Percentiles rank a stretch among this genome's conserved stretches.
Conservation (phyloP, 2,888 invertebrate species). For the Acanthosepion pharaonis region DNA sequence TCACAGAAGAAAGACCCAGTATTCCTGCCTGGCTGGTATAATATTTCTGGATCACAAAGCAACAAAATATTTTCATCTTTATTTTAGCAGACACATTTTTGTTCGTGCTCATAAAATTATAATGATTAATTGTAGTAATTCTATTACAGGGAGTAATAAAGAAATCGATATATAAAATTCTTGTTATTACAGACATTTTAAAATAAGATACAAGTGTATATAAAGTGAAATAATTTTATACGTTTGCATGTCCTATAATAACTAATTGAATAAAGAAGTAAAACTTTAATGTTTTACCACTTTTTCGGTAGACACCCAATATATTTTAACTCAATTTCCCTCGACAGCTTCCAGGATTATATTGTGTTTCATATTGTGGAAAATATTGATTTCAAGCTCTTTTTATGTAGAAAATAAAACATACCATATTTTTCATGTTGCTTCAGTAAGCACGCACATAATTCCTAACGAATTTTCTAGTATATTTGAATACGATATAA, state of each 20-base stretch:
- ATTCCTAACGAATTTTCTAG: not conserved
- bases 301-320: not conserved
- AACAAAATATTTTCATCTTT: no score
- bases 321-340: not conserved
- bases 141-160: no score
- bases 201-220: no score
- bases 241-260: not conserved
- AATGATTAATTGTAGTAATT: no score
- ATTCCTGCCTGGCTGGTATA: no score
- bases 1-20: no score
- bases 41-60: no score
- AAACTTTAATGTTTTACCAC: not conserved
- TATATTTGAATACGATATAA: not conserved
- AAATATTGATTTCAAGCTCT: not conserved
- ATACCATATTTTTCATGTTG: not conserved
- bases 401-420: not conserved
- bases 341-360: not conserved
- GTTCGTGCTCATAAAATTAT: no score
- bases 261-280: not conserved
- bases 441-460: not conserved
- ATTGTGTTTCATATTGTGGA: not conserved
- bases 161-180: no score
- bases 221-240: not conserved
- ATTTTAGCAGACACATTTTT: no score
- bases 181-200: no score